Evolutionary conservation across 2,888 invertebrate species (phyloP).

Genomic region (Sarcophaga rosellei): DNA sequence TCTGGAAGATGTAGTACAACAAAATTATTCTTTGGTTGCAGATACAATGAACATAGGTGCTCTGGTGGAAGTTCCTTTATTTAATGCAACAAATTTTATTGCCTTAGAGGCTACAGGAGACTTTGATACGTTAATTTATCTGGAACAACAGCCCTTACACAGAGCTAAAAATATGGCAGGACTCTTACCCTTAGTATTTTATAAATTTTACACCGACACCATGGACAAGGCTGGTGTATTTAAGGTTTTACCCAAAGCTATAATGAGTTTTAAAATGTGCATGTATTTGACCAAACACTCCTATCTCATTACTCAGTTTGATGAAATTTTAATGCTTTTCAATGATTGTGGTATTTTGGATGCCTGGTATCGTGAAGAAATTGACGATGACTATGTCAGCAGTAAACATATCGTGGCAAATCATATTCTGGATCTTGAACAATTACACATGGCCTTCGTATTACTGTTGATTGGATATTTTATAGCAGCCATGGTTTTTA

Average conservation of each 20-base stretch:
- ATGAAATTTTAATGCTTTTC: constrained; percentile 54
- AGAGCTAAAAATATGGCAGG: constrained; percentile 3
- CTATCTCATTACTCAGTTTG: constrained; percentile 58
- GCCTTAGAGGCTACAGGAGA: constrained; percentile 25
- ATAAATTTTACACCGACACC: constrained; percentile 51
- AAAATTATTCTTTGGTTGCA: constrained; percentile 53
- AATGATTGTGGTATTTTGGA: constrained; percentile 61
- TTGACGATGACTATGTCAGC: constrained; percentile 34
- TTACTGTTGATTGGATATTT: constrained; percentile 14
- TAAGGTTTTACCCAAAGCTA: constrained; percentile 58
- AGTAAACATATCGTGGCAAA: background rate
- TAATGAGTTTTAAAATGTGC: constrained; percentile 63
- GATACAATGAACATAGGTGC: constrained; percentile 30
- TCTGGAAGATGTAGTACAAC: constrained; percentile 38
- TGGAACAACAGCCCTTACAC: background rate
- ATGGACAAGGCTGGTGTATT: constrained; percentile 39
- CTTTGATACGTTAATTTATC: constrained; percentile 21
- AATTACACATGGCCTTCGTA: constrained; percentile 32
- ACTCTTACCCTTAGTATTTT: constrained; percentile 46
- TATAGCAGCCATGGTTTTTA: constrained; percentile 56
- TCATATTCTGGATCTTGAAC: constrained; percentile 31
- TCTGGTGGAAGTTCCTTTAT: background rate
- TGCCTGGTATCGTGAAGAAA: constrained; percentile 54
- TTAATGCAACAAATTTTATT: constrained; percentile 35
- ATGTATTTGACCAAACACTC: constrained; percentile 70